These are phyloP conservation scores for Byasa hedistus DNA, from an alignment of 2,888 invertebrate genomes.

Conservation along the genomic window DNA sequence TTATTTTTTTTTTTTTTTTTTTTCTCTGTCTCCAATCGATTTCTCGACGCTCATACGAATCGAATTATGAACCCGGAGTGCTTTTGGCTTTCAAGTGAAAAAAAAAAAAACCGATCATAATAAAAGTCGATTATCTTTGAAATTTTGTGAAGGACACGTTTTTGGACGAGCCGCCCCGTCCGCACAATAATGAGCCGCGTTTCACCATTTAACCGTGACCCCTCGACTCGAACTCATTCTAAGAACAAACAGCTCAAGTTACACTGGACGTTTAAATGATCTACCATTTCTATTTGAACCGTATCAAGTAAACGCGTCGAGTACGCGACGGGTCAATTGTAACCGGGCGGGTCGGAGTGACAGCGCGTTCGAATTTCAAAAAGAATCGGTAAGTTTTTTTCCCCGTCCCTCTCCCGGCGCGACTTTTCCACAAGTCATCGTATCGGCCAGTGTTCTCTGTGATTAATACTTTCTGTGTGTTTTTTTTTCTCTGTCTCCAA, in stretches of 20 bases:
- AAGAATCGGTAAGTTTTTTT: conserved; percentile 53
- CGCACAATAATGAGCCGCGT: conserved; percentile 52
- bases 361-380: conserved; percentile 61
- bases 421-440: conserved; percentile 66
- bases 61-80: conserved; percentile 32
- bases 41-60: conserved; percentile 33
- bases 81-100: conserved; percentile 32
- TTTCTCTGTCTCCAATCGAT: conserved; percentile 36
- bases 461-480: conserved; percentile 65
- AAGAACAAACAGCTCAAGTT: conserved; percentile 7
- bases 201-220: conserved; percentile 40
- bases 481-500: conserved; percentile 40
- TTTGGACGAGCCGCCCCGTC: conserved; percentile 46
- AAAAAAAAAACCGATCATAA: conserved; percentile 31
- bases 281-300: conserved; percentile 21
- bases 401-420: conserved; percentile 29
- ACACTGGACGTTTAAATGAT: conserved; percentile 1
- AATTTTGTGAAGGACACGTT: conserved; percentile 63
- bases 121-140: conserved; percentile 42
- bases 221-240: conserved; percentile 1
- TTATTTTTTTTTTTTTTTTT: too few species aligned
- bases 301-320: conserved; percentile 1
- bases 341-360: conserved; percentile 51
- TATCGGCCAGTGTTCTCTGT: conserved; percentile 56
- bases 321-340: conserved; percentile 36